Conservation (phyloP, 2,888 invertebrate genomes). For the Temnothorax unifasciatus region DNA sequence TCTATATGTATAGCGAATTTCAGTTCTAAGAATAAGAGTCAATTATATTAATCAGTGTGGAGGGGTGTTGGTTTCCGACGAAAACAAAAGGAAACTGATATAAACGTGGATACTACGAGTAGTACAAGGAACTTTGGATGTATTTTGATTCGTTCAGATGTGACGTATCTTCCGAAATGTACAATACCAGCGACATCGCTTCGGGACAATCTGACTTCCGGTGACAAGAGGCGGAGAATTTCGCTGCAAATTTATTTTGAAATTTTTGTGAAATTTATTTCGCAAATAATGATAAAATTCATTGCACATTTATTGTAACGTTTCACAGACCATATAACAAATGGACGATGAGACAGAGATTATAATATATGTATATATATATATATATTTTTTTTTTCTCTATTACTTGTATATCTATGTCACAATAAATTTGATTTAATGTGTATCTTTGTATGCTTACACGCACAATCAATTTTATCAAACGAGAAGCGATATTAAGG, state of each 20-base stretch:
- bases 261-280: neutral
- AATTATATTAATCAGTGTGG: conserved; percentile 72
- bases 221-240: conserved; percentile 28
- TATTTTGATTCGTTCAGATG: conserved; percentile 74
- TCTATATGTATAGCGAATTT: conserved; percentile 63
- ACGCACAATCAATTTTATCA: neutral
- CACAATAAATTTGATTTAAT: neutral
- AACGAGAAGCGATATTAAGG: neutral
- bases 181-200: conserved; percentile 71
- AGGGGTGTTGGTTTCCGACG: conserved; percentile 51
- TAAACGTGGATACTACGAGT: conserved; percentile 63
- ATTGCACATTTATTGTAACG: neutral
- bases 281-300: neutral
- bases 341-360: neutral
- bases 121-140: conserved; percentile 69
- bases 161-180: conserved; percentile 77
- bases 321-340: neutral
- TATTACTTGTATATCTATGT: neutral
- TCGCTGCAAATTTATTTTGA: neutral
- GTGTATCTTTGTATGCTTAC: neutral
- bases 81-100: conserved; percentile 55
- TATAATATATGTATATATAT: neutral
- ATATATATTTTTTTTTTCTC: neutral
- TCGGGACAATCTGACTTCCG: conserved; percentile 60
- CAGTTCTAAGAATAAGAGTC: conserved; percentile 73